phyloP scores from a whole-genome alignment of 2,113 vertebrate species.

The Sebastes fasciatus region DNA sequence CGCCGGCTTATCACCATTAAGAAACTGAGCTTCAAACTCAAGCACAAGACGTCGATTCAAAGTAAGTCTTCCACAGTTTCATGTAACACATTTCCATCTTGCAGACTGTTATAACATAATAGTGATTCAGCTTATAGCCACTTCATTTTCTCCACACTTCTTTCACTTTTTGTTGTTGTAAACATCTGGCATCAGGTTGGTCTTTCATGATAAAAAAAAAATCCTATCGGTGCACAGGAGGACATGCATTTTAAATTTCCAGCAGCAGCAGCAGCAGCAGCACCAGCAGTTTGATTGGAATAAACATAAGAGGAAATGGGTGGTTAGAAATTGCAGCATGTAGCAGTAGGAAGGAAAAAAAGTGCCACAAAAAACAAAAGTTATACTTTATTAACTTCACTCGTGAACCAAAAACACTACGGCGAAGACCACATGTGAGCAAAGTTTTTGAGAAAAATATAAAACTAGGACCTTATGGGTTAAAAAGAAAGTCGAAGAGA shows the following conservation, averaged over 20 bases:
- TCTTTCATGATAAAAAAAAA: constrained; percentile 32
- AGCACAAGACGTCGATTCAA: background rate
- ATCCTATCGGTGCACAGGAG: constrained; percentile 19
- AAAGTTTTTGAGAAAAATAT: background rate
- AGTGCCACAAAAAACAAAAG: constrained; percentile 4
- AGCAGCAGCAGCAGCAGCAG: constrained; percentile 29
- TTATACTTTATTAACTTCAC: background rate
- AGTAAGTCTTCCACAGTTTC: background rate
- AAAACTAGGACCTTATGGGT: background rate
- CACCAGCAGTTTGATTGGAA: constrained; percentile 39
- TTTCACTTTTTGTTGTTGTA: constrained; percentile 26
- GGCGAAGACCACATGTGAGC: background rate
- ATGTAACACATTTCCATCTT: constrained; percentile 10
- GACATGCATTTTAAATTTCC: constrained; percentile 53
- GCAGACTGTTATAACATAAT: background rate
- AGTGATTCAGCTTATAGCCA: constrained; percentile 1
- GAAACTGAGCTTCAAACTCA: background rate
- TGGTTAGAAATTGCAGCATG: constrained; percentile 23
- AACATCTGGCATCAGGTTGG: constrained; percentile 43
- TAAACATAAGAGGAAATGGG: constrained; percentile 33
- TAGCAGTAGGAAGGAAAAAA: constrained; percentile 1
- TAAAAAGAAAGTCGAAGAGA: background rate
- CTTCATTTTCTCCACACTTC: constrained; percentile 4
- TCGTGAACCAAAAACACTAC: background rate
- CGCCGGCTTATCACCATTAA: background rate